Evolutionary conservation across 2,113 vertebrate species (phyloP).

Genomic region (Regulus satrapa): DNA sequence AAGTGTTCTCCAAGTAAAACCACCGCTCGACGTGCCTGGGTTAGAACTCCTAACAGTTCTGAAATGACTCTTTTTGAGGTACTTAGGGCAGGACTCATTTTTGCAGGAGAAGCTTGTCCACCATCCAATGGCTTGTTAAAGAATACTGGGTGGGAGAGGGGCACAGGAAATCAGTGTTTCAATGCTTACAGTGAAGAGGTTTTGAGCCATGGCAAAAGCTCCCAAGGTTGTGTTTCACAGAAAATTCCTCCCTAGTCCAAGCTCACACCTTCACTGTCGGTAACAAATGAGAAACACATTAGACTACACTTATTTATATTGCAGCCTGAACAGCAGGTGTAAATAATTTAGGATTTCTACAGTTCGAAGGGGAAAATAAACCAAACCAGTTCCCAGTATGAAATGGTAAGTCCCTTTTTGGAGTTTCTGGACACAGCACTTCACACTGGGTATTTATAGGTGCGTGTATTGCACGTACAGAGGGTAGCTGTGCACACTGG

Average conservation of each 20-base stretch:
- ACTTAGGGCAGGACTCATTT: neutral
- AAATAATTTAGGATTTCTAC: constrained; percentile 5
- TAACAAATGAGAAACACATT: constrained; percentile 2
- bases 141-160: neutral
- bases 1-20: neutral
- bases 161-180: neutral
- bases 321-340: neutral
- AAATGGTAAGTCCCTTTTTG: neutral
- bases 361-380: neutral
- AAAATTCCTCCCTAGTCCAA: neutral
- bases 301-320: neutral
- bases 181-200: neutral
- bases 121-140: neutral
- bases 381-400: neutral
- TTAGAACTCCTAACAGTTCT: neutral
- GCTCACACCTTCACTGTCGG: neutral
- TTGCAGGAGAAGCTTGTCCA: neutral
- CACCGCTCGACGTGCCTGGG: neutral
- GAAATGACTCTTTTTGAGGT: neutral
- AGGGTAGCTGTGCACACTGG: accelerated
- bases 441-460: neutral
- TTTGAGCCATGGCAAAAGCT: neutral
- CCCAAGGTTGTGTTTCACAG: neutral
- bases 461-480: too few relatives aligned
- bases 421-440: neutral